These are phyloP conservation scores for Drosophila watanabei DNA, from an alignment of 1,140 invertebrate genomes.

Conservation along the genomic window DNA sequence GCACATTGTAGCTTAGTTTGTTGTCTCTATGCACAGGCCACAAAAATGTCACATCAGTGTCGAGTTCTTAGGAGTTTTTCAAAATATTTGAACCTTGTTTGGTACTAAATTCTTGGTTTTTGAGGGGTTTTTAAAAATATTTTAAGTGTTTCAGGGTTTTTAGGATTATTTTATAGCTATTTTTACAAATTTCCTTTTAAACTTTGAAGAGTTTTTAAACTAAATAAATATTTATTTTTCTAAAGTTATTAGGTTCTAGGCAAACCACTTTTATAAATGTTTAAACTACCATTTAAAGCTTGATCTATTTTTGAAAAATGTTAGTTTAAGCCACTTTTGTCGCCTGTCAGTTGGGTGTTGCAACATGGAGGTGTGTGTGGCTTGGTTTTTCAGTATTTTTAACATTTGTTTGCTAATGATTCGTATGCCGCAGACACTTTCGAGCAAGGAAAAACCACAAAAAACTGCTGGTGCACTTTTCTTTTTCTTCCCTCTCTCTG, in stretches of 20 bases:
- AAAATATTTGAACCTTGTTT: not conserved
- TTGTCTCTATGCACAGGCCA: slow-evolving; percentile 29
- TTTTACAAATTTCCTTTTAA: not conserved
- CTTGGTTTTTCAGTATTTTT: slow-evolving; percentile 46
- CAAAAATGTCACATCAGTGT: slow-evolving; percentile 3
- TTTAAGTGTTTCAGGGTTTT: not conserved
- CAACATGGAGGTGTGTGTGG: not conserved
- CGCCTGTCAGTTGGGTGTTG: not conserved
- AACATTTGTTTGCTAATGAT: slow-evolving; percentile 63
- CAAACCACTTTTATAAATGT: not conserved
- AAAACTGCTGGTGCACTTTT: slow-evolving; percentile 42
- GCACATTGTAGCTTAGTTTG: slow-evolving; percentile 67
- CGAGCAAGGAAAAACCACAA: slow-evolving; percentile 7
- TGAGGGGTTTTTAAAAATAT: no score
- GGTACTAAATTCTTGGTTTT: no score
- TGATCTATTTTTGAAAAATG: not conserved
- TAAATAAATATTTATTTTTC: not conserved
- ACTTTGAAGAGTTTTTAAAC: not conserved
- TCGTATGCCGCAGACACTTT: slow-evolving; percentile 58
- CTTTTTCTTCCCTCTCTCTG: not conserved
- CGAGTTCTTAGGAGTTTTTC: not conserved
- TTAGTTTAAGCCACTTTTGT: not conserved
- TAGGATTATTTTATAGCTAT: not conserved
- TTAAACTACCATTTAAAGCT: no score
- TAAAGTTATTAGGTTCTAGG: not conserved